Conservation (phyloP, 2,888 invertebrate species). For the Torymus aiolomorphi region DNA sequence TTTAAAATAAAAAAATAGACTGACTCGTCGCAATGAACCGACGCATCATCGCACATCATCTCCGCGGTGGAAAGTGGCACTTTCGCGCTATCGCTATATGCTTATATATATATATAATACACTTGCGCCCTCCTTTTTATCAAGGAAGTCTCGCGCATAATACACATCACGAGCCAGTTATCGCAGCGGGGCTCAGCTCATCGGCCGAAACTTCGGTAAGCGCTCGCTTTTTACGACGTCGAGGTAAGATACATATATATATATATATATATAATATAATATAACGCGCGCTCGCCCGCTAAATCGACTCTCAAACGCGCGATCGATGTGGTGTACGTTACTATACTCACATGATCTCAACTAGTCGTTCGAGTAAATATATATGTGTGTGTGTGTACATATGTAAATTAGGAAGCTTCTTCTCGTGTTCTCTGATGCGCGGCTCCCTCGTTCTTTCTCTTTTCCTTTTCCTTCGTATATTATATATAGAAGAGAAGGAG, state of each 20-base stretch:
- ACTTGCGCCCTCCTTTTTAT: not conserved
- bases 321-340: not conserved
- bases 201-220: slow-evolving; percentile 34
- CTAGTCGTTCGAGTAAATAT: slow-evolving; percentile 59
- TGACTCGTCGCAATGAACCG: too few species aligned
- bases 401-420: not conserved
- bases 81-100: slow-evolving; percentile 13
- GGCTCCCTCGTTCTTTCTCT: too few species aligned
- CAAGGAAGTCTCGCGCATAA: not conserved
- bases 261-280: slow-evolving; percentile 12
- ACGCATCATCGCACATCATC: too few species aligned
- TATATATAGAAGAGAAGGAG: too few species aligned
- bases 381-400: slow-evolving; percentile 10
- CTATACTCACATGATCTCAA: slow-evolving; percentile 58
- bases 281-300: not conserved
- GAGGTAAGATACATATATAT: not conserved
- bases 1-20: too few species aligned
- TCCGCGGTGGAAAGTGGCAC: not conserved
- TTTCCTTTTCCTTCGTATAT: too few species aligned
- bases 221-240: slow-evolving; percentile 6
- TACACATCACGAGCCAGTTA: slow-evolving; percentile 6
- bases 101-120: not conserved
- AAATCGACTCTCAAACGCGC: slow-evolving; percentile 18
- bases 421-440: too few species aligned
- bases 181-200: slow-evolving; percentile 6